Percentiles rank a stretch among this genome's conserved stretches.
phyloP scores from a whole-genome alignment of 2,888 invertebrate species.

The Diabrotica balteata region DNA sequence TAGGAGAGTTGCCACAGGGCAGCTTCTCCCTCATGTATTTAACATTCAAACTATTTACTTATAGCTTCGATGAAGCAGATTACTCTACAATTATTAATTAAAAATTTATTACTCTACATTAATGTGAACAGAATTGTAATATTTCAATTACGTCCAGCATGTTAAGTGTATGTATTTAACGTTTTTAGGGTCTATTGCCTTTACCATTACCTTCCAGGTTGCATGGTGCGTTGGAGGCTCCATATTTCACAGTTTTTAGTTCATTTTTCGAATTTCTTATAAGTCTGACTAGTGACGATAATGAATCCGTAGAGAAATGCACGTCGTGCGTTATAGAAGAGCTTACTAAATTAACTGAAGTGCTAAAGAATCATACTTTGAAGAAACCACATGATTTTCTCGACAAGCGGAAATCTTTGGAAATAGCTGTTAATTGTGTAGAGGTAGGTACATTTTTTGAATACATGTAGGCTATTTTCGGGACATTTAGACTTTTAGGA shows the following conservation, averaged over 20 bases:
- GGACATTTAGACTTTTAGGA: too few relatives aligned
- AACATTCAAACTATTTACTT: too few relatives aligned
- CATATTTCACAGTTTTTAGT: constrained; percentile 50
- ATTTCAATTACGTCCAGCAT: too few relatives aligned
- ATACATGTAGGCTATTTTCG: too few relatives aligned
- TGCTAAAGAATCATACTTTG: constrained; percentile 55
- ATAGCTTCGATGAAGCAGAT: too few relatives aligned
- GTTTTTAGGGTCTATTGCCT: constrained; percentile 50
- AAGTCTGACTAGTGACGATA: constrained; percentile 37
- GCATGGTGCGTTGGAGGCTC: constrained; percentile 49
- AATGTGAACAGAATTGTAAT: too few relatives aligned
- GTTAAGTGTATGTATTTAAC: neutral
- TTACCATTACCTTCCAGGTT: constrained; percentile 55
- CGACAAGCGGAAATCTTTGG: constrained; percentile 63
- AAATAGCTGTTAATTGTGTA: constrained; percentile 66
- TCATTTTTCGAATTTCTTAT: constrained; percentile 49
- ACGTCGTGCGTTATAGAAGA: constrained; percentile 36
- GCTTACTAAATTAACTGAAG: constrained; percentile 53
- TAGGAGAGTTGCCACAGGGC: too few relatives aligned
- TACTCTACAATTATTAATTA: too few relatives aligned
- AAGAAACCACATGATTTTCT: constrained; percentile 56
- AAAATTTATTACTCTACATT: too few relatives aligned
- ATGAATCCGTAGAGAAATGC: constrained; percentile 33
- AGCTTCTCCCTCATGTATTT: too few relatives aligned
- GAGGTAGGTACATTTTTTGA: constrained; percentile 63